Evolutionary conservation across 2,797 vertebrate genomes (phyloP).

Genomic region (Lithobates pipiens): DNA sequence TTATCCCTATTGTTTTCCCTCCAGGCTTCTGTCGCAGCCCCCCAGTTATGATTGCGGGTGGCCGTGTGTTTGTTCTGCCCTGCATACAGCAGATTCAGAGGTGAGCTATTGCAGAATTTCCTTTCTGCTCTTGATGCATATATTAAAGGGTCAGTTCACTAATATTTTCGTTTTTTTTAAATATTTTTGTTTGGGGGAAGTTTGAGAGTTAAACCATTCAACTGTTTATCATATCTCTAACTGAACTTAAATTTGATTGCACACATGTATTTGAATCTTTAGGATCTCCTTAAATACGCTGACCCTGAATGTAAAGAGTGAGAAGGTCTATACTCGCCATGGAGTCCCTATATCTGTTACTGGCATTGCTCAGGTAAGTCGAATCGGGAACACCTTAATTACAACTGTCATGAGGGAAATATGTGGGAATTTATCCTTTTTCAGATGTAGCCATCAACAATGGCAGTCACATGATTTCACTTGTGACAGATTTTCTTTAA

Average conservation of each 20-base stretch:
- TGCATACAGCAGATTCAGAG: constrained; percentile 91
- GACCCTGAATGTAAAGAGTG: constrained; percentile 94
- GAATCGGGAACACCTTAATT: neutral
- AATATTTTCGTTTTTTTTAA: no score
- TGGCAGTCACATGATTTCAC: no score
- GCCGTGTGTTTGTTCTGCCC: constrained; percentile 90
- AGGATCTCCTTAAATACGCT: constrained; percentile 93
- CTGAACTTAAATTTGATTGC: neutral
- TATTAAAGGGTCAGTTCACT: no score
- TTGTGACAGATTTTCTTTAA: no score
- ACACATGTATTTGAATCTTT: neutral
- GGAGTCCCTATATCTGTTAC: constrained; percentile 96
- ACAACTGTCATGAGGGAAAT: neutral
- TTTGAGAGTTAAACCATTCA: neutral
- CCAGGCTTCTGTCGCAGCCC: constrained; percentile 91
- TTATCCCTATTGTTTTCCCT: neutral
- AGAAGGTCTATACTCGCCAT: constrained; percentile 93
- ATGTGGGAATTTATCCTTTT: no score
- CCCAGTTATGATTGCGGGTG: constrained; percentile 92
- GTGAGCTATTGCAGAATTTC: constrained; percentile 68
- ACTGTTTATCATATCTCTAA: neutral
- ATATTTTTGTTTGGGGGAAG: no score
- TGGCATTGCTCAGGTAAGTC: constrained; percentile 90
- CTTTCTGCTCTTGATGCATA: neutral
- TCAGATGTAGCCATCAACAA: no score